phyloP scores from a whole-genome alignment of 92 coral and sea anemone species.

The Paramuricea clavata region DNA sequence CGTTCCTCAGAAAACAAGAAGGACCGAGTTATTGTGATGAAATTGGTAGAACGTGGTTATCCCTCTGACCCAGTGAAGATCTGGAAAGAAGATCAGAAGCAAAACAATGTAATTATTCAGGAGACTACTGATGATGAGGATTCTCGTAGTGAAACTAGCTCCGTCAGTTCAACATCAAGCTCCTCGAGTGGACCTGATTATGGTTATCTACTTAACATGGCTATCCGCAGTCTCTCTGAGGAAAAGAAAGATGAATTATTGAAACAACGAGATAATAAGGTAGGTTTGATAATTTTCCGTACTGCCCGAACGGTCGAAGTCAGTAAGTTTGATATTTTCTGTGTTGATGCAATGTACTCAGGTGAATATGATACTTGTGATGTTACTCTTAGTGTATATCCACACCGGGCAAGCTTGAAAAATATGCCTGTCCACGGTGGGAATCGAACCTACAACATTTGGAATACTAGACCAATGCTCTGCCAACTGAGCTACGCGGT shows the following conservation, averaged over 20 bases:
- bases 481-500: no score
- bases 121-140: conserved; percentile 78
- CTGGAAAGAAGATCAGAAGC: conserved; percentile 86
- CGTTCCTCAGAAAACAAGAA: conserved; percentile 74
- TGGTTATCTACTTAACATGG: conserved; percentile 83
- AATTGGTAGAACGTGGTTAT: conserved; percentile 84
- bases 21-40: conserved; percentile 78
- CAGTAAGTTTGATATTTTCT: no score
- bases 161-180: conserved; percentile 61
- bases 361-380: no score
- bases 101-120: conserved; percentile 31
- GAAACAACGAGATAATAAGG: conserved; percentile 91
- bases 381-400: no score
- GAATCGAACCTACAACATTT: no score
- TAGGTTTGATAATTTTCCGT: conserved; percentile 23
- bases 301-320: no score
- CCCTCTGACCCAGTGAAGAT: conserved; percentile 89
- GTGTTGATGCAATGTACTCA: no score
- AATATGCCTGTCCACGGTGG: no score
- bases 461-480: no score
- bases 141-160: conserved; percentile 18
- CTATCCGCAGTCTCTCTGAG: conserved; percentile 81
- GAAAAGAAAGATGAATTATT: conserved; percentile 94
- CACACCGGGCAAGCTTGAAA: no score
- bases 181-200: conserved; percentile 85